A percentile compares a stretch with the other conserved stretches of the same genome.
Conservation (phyloP, 2,113 vertebrate genomes). For the Python bivittatus region DNA sequence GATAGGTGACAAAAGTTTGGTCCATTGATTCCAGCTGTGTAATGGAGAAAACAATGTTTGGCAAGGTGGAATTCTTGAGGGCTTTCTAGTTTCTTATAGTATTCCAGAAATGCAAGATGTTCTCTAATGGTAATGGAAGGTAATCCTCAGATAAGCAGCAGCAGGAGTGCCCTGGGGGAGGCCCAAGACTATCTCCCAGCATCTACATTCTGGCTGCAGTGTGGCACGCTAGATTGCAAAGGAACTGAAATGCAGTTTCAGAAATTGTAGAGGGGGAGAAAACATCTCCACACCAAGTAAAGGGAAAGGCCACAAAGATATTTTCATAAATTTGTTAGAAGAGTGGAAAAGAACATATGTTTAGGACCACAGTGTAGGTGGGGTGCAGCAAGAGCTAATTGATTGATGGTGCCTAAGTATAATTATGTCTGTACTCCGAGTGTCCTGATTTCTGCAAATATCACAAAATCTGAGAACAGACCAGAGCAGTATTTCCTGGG, state of each 20-base stretch:
- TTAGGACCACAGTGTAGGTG: neutral
- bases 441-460: neutral
- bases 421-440: neutral
- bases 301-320: neutral
- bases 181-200: neutral
- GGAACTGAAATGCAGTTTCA: neutral
- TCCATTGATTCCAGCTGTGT: neutral
- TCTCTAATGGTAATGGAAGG: neutral
- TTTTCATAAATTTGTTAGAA: neutral
- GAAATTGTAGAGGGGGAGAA: neutral
- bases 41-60: neutral
- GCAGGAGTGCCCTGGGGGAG: too few relatives aligned
- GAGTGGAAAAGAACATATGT: neutral
- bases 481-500: neutral
- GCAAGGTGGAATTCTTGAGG: neutral
- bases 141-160: neutral
- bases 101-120: neutral
- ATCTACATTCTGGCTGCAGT: neutral
- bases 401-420: neutral
- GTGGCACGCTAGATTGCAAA: neutral
- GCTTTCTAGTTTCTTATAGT: neutral
- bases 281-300: neutral
- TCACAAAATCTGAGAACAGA: neutral
- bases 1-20: neutral
- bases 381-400: too few relatives aligned